A percentile compares a stretch with the other conserved stretches of the same genome.
These are phyloP conservation scores for Hipposideros larvatus DNA, from an alignment of 2,797 vertebrate species.

Conservation along the genomic window DNA sequence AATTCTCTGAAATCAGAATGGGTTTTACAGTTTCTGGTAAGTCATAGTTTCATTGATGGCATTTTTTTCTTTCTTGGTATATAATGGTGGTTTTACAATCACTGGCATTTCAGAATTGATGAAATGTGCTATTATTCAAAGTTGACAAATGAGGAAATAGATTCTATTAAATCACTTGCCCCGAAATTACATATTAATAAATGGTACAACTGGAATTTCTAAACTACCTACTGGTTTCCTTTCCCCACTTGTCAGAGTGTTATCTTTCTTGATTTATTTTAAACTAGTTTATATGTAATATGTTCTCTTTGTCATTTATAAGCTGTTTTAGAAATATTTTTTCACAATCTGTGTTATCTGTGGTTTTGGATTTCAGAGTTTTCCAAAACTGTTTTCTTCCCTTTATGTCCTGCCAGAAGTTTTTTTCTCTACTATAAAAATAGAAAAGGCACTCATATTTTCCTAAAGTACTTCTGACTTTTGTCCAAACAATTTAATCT, in stretches of 20 bases:
- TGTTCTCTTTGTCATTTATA: background rate
- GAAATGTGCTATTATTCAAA: background rate
- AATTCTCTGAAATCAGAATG: background rate
- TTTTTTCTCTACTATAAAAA: background rate
- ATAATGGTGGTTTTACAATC: background rate
- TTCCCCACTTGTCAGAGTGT: background rate
- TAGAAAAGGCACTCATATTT: slow-evolving; percentile 8
- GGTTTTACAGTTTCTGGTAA: background rate
- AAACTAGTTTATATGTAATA: background rate
- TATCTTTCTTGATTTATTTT: slow-evolving; percentile 6
- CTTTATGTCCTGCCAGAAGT: background rate
- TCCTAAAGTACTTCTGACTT: background rate
- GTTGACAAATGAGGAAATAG: background rate
- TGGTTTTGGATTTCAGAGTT: slow-evolving; percentile 7
- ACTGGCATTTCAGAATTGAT: background rate
- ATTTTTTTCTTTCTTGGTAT: background rate
- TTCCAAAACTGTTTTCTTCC: background rate
- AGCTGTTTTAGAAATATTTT: slow-evolving; percentile 41
- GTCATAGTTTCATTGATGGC: background rate
- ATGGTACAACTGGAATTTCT: background rate
- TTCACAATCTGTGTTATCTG: background rate
- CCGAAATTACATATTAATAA: slow-evolving; percentile 22
- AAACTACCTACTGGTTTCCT: background rate
- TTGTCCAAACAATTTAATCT: background rate
- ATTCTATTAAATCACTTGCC: background rate